Evolutionary conservation across 2,888 invertebrate species (phyloP).

Genomic region (Proisotoma minuta): DNA sequence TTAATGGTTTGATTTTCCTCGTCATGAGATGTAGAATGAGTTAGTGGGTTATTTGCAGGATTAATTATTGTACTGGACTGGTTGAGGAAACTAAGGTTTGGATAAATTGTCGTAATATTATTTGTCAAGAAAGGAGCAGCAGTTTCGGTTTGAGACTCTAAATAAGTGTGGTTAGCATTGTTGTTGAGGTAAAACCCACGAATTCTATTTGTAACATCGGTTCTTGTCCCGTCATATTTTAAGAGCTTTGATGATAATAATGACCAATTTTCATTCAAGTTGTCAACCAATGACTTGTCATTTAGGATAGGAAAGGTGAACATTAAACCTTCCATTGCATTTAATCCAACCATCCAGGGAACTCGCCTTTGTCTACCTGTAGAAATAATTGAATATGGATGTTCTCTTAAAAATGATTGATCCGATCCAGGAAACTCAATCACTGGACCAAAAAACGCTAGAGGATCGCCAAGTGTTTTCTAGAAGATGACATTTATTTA

Average conservation of each 20-base stretch:
- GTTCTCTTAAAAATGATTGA: constrained; percentile 33
- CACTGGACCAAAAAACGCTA: constrained; percentile 32
- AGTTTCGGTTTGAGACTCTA: neutral
- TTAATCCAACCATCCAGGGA: constrained; percentile 41
- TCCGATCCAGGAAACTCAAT: constrained; percentile 24
- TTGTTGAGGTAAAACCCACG: constrained; percentile 29
- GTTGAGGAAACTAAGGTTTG: neutral
- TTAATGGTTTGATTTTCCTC: constrained; percentile 24
- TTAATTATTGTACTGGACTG: constrained; percentile 3
- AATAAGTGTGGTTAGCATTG: constrained; percentile 7
- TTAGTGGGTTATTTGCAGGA: constrained; percentile 2
- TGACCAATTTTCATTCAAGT: constrained; percentile 30
- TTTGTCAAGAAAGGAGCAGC: neutral
- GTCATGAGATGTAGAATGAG: neutral
- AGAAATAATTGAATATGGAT: constrained; percentile 37
- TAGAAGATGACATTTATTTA: constrained; percentile 7
- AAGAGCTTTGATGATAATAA: constrained; percentile 22
- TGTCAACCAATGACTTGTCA: constrained; percentile 27
- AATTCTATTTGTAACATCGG: constrained; percentile 34
- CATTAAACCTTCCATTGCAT: constrained; percentile 34
- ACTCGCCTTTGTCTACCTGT: constrained; percentile 27
- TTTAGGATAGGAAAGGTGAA: constrained; percentile 25
- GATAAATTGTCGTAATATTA: constrained; percentile 3
- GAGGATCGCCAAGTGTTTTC: constrained; percentile 22
- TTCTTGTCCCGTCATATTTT: constrained; percentile 27